phyloP scores from a whole-genome alignment of 2,797 vertebrate species.

The Spinus olivaceus region DNA sequence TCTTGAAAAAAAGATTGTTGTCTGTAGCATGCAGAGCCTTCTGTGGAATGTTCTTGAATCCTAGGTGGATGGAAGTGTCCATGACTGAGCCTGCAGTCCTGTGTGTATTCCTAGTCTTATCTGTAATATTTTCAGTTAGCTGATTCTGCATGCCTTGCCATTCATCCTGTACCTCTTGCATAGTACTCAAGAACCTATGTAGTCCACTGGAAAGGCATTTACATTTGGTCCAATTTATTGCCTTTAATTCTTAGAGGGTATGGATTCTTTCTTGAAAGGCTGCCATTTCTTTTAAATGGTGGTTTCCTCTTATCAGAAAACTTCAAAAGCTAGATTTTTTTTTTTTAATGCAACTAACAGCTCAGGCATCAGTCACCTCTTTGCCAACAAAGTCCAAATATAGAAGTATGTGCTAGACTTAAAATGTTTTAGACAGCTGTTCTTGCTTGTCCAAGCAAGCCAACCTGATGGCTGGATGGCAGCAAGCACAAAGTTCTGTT shows the following conservation, averaged over 20 bases:
- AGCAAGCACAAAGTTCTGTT: background rate
- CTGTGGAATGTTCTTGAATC: background rate
- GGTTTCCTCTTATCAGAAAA: background rate
- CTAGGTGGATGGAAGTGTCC: background rate
- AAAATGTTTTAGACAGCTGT: background rate
- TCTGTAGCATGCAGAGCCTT: background rate
- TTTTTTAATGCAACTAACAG: background rate
- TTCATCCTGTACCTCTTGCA: background rate
- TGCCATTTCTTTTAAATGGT: background rate
- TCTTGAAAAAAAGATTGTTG: background rate
- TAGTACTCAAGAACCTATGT: background rate
- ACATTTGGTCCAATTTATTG: background rate
- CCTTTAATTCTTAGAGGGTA: background rate
- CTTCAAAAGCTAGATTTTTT: background rate
- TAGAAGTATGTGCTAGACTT: background rate
- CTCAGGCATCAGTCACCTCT: background rate
- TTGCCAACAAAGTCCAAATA: background rate
- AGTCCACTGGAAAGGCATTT: background rate
- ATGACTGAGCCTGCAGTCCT: background rate
- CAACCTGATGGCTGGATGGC: background rate
- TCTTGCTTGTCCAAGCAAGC: background rate
- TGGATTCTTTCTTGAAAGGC: background rate
- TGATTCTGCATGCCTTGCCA: background rate
- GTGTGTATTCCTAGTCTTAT: background rate
- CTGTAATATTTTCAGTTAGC: background rate